These are phyloP conservation scores for Beroe forskalii DNA, from an alignment of 37 sponge, comb jelly and placozoan species.

Conservation along the genomic window DNA sequence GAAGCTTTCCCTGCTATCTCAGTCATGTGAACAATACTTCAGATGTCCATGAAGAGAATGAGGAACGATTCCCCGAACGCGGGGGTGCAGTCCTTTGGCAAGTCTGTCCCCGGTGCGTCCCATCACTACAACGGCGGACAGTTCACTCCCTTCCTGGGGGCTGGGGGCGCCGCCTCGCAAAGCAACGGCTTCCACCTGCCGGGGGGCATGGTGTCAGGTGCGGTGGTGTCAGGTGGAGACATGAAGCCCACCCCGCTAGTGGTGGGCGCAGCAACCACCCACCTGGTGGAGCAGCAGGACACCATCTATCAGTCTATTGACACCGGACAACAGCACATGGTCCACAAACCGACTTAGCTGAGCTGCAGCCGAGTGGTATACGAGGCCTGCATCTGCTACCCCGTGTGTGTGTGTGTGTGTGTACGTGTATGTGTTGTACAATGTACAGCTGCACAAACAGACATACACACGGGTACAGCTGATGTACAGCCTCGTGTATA, in stretches of 20 bases:
- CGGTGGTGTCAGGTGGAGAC: not conserved
- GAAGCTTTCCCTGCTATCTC: too few relatives aligned
- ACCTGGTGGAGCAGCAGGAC: not conserved
- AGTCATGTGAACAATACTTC: too few relatives aligned
- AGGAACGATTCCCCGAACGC: not conserved
- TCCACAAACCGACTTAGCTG: slow-evolving; percentile 37
- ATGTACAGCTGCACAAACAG: too few relatives aligned
- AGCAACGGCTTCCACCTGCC: slow-evolving; percentile 16
- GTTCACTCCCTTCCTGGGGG: not conserved
- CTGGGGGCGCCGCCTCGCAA: not conserved
- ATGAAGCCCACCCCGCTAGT: not conserved
- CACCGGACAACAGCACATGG: not conserved
- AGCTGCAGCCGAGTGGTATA: too few relatives aligned
- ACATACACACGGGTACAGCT: too few relatives aligned
- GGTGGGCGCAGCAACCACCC: not conserved
- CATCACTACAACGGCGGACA: not conserved
- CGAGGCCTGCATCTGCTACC: too few relatives aligned
- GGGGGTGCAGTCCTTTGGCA: not conserved
- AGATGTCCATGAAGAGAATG: slow-evolving; percentile 43
- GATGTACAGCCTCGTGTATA: too few relatives aligned
- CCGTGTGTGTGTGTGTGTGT: too few relatives aligned
- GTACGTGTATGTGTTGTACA: too few relatives aligned
- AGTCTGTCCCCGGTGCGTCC: not conserved
- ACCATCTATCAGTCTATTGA: slow-evolving; percentile 27
- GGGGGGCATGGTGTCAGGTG: not conserved